These are phyloP conservation scores for Enteromius unitaeniatus DNA, from an alignment of 2,797 vertebrate species.

Conservation along the genomic window DNA sequence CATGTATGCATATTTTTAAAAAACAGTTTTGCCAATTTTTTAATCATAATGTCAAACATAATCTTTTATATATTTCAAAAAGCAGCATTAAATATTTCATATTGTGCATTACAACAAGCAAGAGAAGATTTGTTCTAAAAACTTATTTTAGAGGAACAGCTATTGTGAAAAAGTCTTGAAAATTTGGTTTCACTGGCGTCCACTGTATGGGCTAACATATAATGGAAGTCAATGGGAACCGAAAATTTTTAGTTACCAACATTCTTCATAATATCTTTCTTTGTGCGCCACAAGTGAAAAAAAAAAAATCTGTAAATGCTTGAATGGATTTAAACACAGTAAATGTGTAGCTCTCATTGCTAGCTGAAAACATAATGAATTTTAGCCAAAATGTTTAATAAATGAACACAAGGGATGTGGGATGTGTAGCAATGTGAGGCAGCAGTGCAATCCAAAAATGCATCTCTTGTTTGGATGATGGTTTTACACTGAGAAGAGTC, in stretches of 20 bases:
- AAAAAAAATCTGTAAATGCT: background rate
- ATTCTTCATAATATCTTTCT: background rate
- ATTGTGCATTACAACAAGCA: background rate
- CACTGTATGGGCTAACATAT: background rate
- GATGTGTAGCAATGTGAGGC: background rate
- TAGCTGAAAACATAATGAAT: background rate
- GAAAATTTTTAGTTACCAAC: background rate
- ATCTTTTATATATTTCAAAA: background rate
- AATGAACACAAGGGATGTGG: conserved; percentile 11
- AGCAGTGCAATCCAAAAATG: background rate
- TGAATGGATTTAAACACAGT: background rate
- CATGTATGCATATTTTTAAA: background rate
- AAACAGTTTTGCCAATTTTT: background rate
- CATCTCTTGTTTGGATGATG: background rate
- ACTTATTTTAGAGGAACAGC: background rate
- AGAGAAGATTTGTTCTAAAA: background rate
- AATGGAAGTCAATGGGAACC: background rate
- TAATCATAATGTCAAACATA: background rate
- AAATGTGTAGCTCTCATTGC: background rate
- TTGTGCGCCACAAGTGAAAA: background rate
- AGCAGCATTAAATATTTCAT: background rate
- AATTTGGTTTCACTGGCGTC: background rate
- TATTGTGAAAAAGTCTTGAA: too few relatives aligned
- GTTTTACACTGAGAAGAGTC: background rate
- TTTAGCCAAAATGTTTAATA: conserved; percentile 12